Percentiles rank a stretch among this genome's conserved stretches.
Conservation (phyloP, 2,113 vertebrate genomes). For the Synchiropus splendidus region DNA sequence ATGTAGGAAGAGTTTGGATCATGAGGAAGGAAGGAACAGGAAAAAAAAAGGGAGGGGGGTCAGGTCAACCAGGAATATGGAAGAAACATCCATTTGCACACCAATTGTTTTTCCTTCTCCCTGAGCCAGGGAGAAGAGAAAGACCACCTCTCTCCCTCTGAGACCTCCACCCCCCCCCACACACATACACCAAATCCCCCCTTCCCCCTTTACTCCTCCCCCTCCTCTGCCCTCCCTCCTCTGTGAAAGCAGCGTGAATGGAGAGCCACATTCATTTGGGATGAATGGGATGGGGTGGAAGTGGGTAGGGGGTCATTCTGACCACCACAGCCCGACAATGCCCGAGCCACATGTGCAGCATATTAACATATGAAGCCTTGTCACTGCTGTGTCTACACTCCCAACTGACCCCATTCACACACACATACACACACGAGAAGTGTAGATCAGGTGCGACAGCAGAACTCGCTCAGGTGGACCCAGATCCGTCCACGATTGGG, state of each 20-base stretch:
- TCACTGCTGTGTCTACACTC: conserved; percentile 53
- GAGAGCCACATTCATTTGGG: conserved; percentile 57
- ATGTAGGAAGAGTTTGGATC: too few species aligned
- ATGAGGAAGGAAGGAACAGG: conserved; percentile 10
- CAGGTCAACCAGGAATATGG: conserved; percentile 54
- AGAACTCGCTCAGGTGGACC: conserved; percentile 34
- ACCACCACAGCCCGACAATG: conserved; percentile 51
- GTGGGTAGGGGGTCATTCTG: conserved; percentile 60
- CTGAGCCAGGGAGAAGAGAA: conserved; percentile 57
- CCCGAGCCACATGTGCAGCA: conserved; percentile 63
- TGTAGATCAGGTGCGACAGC: conserved; percentile 47
- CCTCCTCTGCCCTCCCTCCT: conserved; percentile 35
- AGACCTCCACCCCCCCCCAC: conserved; percentile 36
- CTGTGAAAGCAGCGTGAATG: conserved; percentile 67
- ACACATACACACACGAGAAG: conserved; percentile 17
- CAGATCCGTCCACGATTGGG: too few species aligned
- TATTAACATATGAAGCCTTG: conserved; percentile 71
- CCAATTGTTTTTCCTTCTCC: conserved; percentile 70
- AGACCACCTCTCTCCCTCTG: conserved; percentile 58
- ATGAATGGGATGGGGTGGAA: conserved; percentile 64
- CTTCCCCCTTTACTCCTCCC: conserved; percentile 11
- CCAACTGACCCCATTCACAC: conserved; percentile 48
- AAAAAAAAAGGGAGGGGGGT: conserved; percentile 17
- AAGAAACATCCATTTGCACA: conserved; percentile 68
- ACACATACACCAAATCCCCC: conserved; percentile 7